Base-by-base conservation (phyloP, 2,797 vertebrate species). In the Pelodytes ibericus region DNA sequence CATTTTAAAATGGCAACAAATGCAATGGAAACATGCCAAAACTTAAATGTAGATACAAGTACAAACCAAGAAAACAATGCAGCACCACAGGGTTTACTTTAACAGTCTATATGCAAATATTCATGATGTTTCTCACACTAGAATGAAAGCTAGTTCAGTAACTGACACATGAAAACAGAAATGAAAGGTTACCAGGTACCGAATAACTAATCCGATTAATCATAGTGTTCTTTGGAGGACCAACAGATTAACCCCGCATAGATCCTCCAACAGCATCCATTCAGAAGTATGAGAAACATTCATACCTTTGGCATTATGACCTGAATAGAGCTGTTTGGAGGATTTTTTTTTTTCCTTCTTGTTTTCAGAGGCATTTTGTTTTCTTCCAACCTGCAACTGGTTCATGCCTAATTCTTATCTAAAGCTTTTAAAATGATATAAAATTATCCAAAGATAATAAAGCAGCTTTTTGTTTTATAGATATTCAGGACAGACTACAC, bases 81-180 rank as follows among this genome's bases (percentile, higher is more conserved):
- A 2, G 57, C 56, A 58, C 58, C 24, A 24, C 24, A 60, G 58
- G 27, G 58, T 31, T 87, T 85, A 88, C 89, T 86, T 85, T 87
- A 81, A 76, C 85, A 76, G 83, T 87, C 84, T 88, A 86, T 89
- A 90, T 91, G 87, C 83, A 90, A 90, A 90, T 89, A 57, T 77
- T 27, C 61, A 29, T 26, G 33, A 51, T 70, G 57, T 26, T 27
- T 36, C 49, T 56, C 60, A 73, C 81, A 33, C 66, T 41, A 76
- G 30, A 80, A 74, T 64, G 29, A 53, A 63, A 60, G 84, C 80
- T 65, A 75, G 75, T 79, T 83, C 82, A 74, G 81, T 83, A 82
- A 83, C 63, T 44, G 33, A 66, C 72, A 83, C 79, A 86, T 78
- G 27, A 82, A 77, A 85, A 86, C 65, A 65, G 63, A 67, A 72